Evolutionary conservation across 1,140 invertebrate genomes (phyloP).

Genomic region (Phymastichus coffea): DNA sequence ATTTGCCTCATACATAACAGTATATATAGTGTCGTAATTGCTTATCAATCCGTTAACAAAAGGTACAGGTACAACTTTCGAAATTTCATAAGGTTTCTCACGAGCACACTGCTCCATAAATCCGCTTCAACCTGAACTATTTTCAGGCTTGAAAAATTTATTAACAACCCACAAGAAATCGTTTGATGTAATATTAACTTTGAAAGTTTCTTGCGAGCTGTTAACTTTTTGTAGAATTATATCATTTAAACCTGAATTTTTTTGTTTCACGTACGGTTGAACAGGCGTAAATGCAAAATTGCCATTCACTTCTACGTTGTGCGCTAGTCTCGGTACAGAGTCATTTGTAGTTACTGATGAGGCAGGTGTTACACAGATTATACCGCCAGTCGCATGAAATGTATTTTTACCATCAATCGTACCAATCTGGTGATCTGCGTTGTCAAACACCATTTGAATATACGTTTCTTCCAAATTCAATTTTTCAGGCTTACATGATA

Average conservation of each 20-base stretch:
- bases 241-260: slow-evolving; percentile 1
- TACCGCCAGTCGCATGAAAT: slow-evolving; percentile 33
- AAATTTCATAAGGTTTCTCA: slow-evolving; percentile 19
- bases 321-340: slow-evolving; percentile 1
- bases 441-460: no score
- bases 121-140: slow-evolving; percentile 12
- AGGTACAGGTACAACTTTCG: slow-evolving; percentile 25
- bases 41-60: slow-evolving; percentile 29
- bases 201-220: slow-evolving; percentile 8
- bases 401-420: slow-evolving; percentile 32
- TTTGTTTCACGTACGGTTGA: background rate
- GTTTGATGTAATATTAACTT: background rate
- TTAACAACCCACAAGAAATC: no score
- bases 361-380: slow-evolving; percentile 26
- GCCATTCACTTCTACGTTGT: background rate
- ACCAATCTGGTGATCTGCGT: slow-evolving; percentile 31
- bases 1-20: slow-evolving; percentile 17
- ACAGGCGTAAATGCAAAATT: background rate
- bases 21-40: slow-evolving; percentile 29
- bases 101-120: slow-evolving; percentile 21
- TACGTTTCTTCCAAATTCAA: no score
- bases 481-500: slow-evolving; percentile 26
- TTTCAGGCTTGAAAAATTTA: no score
- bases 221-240: slow-evolving; percentile 4
- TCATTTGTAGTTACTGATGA: background rate